A percentile compares a stretch with the other conserved stretches of the same genome.
Conservation (phyloP, 2,113 vertebrate genomes). For the Dolichallabes microphthalmus region DNA sequence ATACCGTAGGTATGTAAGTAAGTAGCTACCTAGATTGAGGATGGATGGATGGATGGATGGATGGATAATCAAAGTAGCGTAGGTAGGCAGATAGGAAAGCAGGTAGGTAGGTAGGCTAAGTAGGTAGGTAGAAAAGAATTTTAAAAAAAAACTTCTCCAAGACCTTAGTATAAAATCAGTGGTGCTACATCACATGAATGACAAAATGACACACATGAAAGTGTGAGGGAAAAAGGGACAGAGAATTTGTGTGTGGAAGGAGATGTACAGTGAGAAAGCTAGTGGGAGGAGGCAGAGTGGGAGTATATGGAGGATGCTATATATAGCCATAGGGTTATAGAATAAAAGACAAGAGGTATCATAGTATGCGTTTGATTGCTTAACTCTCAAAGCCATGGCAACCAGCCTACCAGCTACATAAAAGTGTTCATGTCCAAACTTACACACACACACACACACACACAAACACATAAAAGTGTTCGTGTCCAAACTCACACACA, state of each 20-base stretch:
- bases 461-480: slow-evolving; percentile 27
- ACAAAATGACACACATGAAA: slow-evolving; percentile 32
- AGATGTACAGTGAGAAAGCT: slow-evolving; percentile 24
- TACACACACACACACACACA: background rate
- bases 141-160: background rate
- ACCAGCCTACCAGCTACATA: slow-evolving; percentile 45
- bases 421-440: slow-evolving; percentile 28
- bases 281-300: slow-evolving; percentile 48
- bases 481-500: background rate
- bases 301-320: slow-evolving; percentile 53
- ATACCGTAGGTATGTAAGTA: background rate
- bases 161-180: background rate
- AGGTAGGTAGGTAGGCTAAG: too few species aligned
- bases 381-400: slow-evolving; percentile 54
- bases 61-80: background rate
- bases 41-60: too few species aligned
- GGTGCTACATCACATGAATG: slow-evolving; percentile 38
- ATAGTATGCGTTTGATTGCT: slow-evolving; percentile 52
- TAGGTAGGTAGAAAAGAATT: background rate
- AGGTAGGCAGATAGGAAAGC: too few species aligned
- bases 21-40: background rate
- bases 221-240: slow-evolving; percentile 1
- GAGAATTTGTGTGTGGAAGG: slow-evolving; percentile 10
- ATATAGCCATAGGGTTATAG: slow-evolving; percentile 52
- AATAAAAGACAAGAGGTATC: slow-evolving; percentile 48